Base-by-base conservation (phyloP, 2,113 vertebrate species). In the Tursiops truncatus region DNA sequence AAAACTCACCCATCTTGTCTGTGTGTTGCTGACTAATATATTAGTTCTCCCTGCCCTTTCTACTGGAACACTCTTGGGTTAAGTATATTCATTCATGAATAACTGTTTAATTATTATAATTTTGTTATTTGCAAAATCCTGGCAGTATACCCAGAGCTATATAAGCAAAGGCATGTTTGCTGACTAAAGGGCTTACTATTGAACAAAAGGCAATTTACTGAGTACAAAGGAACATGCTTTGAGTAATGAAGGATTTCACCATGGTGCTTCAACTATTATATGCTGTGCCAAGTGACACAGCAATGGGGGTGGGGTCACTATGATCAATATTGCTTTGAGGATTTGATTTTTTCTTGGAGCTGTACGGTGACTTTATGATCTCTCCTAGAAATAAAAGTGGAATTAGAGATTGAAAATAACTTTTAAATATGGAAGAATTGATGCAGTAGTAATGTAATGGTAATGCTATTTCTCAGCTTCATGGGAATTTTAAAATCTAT, bases 21-120 rank as follows among this genome's bases (percentile, higher is more conserved):
- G 12, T 85, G 36, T 96, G 80, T 81, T 96, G 44, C 47, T 95
- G 79, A 73, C 58, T 81, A 97, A 96, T 92, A 47, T 82, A 86
- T 94, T 94, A 94, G 38, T 47, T 92, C 21, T 85, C 86, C 41
- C 25, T 96, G 50, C 41, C 26, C 68, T 89, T 89, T 97, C 67
- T 97, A 36, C 56, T 93, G 67, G 83, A 89, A 92, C 62, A 89
- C 83, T 87, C 85, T 92, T 94, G 70, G 70, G 70, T 96, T 96
- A 96, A 96, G 83, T 94, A 90, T 96, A 36, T 85, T 96, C 68
- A 93, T 94, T 97, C 73, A 83, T 96, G 86, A 96, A 92, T 96
- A 87, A 94, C 65, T 92, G 77, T 95, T 95, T 95, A 96, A 97
- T 98, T 95, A 96, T 96, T 94, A 81, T 91, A 96, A 92, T 90